phyloP scores from a whole-genome alignment of 2,113 vertebrate species.

The Xenopus laevis region DNA sequence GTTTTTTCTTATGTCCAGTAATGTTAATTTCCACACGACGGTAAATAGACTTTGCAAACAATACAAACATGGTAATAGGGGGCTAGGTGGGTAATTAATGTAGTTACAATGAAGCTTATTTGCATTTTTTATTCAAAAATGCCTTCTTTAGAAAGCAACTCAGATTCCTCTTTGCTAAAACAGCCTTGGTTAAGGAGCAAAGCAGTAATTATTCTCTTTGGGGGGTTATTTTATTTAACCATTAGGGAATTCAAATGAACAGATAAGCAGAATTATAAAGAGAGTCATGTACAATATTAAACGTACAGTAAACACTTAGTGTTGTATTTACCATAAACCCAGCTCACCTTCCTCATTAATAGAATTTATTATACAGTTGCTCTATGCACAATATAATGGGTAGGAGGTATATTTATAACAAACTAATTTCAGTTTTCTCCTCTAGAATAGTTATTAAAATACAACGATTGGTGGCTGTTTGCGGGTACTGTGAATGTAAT shows the following conservation, averaged over 20 bases:
- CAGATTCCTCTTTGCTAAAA: slow-evolving; percentile 75
- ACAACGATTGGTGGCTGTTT: slow-evolving; percentile 15
- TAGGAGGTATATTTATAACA: slow-evolving; percentile 44
- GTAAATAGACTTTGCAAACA: slow-evolving; percentile 91
- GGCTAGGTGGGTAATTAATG: slow-evolving; percentile 95
- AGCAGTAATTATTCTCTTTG: slow-evolving; percentile 82
- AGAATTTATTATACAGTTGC: slow-evolving; percentile 65
- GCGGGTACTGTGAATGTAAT: slow-evolving; percentile 10
- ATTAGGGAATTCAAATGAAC: slow-evolving; percentile 82
- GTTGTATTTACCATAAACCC: slow-evolving; percentile 72
- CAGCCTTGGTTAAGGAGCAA: slow-evolving; percentile 83
- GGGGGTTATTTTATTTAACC: slow-evolving; percentile 88
- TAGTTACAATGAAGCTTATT: slow-evolving; percentile 97
- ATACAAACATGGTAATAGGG: slow-evolving; percentile 94
- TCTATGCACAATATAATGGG: slow-evolving; percentile 61
- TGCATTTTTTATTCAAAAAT: slow-evolving; percentile 92
- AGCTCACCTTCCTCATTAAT: slow-evolving; percentile 67
- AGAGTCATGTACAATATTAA: slow-evolving; percentile 92
- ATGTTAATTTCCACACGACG: slow-evolving; percentile 85
- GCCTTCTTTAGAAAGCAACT: slow-evolving; percentile 84
- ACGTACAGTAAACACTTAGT: slow-evolving; percentile 78
- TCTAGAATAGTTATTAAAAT: slow-evolving; percentile 30
- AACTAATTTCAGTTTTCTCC: slow-evolving; percentile 48
- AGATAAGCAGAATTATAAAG: slow-evolving; percentile 98
- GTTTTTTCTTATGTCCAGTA: slow-evolving; percentile 72